Base-by-base conservation (phyloP, 2,113 vertebrate genomes). In the Scatophagus argus region DNA sequence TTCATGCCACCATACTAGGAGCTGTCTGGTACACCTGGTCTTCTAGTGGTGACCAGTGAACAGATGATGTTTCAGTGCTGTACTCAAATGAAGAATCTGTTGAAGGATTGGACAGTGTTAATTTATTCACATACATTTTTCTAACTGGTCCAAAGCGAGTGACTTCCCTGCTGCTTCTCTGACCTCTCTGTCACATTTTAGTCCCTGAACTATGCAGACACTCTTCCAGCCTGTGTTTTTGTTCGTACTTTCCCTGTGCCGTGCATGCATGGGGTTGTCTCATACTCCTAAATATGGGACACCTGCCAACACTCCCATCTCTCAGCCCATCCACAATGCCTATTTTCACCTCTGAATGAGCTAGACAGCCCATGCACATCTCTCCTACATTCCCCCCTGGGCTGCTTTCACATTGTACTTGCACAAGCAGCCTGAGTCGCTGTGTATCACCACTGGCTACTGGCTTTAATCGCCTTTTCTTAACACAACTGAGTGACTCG, bases 301-400 rank as follows among this genome's bases (percentile, higher is more conserved):
- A 74, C 73, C 78, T 87, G 89, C 79, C 89, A 87, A 75, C 86
- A 81, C 81, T 58, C 38, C 13, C 14, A 56, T 77, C 71, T 84
- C 77, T 79, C 90, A 49, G 81, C 16, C 34, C 81, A 83, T 25
- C 70, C 47, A 54, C 80, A 36, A 29, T 56, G 60, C 81, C 82
- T 79, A 86, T 93, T 93, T 86, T 90, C 91, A 89, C 89, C 86
- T 92, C 65, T 3, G 47, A 86, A 81, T 89, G 82, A 87, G 87
- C 62, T 68, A 75, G 64, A 60, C 49, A 63, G 70, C 54, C 47
- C n/a, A 58, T 47, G 52, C 55, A 67, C 64, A 17, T 46, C 43
- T 47, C 49, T 64, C 52, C 21, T 32, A 63, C 54, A 39, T 16
- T 39, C 25, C 70, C 78, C 81, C 49, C 43, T 6, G 47, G 19